Conservation (phyloP, 2,797 vertebrate species). For the Sphenopsis melanotis region DNA sequence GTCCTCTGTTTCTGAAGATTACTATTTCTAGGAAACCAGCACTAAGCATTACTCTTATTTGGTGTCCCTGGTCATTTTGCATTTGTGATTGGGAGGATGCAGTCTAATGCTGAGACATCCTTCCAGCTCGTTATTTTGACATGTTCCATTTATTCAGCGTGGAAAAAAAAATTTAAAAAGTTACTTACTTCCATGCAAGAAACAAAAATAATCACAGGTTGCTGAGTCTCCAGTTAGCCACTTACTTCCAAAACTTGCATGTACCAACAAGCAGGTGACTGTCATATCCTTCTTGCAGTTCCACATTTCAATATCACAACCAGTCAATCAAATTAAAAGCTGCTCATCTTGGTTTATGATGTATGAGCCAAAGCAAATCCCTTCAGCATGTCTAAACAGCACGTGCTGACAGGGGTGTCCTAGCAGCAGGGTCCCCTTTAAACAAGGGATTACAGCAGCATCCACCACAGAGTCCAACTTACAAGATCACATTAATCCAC, state of each 20-base stretch:
- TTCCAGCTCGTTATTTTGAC: not conserved
- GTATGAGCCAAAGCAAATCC: not conserved
- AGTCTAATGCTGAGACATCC: not conserved
- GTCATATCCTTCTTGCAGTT: not conserved
- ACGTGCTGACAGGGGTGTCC: not conserved
- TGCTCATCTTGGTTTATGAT: not conserved
- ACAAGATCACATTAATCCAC: not conserved
- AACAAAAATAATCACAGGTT: not conserved
- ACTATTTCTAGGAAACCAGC: not conserved
- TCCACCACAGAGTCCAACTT: not conserved
- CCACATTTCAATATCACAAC: not conserved
- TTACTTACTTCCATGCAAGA: not conserved
- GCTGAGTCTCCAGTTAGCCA: not conserved
- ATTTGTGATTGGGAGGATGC: fast-evolving
- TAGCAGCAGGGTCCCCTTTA: not conserved
- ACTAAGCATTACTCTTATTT: not conserved
- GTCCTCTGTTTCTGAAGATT: not conserved
- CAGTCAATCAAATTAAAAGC: constrained; percentile 6
- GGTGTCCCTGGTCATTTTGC: not conserved
- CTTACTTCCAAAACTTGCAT: not conserved
- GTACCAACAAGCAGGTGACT: not conserved
- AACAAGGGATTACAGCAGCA: not conserved
- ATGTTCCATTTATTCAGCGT: not conserved
- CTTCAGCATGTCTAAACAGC: not conserved
- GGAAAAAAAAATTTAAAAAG: not conserved